Conservation (phyloP, 2,113 vertebrate genomes). For the Hystrix cristata region DNA sequence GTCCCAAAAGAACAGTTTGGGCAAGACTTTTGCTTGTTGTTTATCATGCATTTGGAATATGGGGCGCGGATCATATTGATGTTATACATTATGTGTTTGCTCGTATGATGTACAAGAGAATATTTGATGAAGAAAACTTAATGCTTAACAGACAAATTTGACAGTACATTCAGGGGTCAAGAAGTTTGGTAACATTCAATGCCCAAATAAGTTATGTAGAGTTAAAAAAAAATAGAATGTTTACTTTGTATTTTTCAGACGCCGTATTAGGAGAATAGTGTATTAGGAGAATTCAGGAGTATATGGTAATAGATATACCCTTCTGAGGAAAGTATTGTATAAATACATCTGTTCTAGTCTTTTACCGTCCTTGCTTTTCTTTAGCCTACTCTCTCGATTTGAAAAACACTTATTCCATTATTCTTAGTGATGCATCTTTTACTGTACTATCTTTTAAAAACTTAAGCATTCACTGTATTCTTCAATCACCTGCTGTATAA, state of each 20-base stretch:
- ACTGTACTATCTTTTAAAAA: background rate
- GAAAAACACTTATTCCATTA: background rate
- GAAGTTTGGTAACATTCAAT: conserved; percentile 61
- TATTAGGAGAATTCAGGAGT: conserved; percentile 66
- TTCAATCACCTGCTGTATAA: background rate
- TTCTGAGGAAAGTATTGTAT: background rate
- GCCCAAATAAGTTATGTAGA: background rate
- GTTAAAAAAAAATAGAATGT: conserved; percentile 71
- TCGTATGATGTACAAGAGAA: background rate
- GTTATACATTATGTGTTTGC: background rate
- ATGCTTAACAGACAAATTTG: background rate
- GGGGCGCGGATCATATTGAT: background rate
- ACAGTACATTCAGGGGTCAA: conserved; percentile 11
- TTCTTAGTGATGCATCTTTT: background rate
- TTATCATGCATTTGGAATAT: background rate
- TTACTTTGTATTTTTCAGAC: conserved; percentile 68
- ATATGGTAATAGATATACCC: background rate
- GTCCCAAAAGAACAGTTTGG: background rate
- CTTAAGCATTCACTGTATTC: background rate
- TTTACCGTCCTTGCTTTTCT: background rate
- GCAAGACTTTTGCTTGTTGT: background rate
- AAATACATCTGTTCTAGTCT: conserved; percentile 6
- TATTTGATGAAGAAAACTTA: background rate
- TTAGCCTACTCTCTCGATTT: background rate
- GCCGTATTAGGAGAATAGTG: background rate